Conservation (phyloP, 2,888 invertebrate genomes). For the Schrankia costaestrigalis region DNA sequence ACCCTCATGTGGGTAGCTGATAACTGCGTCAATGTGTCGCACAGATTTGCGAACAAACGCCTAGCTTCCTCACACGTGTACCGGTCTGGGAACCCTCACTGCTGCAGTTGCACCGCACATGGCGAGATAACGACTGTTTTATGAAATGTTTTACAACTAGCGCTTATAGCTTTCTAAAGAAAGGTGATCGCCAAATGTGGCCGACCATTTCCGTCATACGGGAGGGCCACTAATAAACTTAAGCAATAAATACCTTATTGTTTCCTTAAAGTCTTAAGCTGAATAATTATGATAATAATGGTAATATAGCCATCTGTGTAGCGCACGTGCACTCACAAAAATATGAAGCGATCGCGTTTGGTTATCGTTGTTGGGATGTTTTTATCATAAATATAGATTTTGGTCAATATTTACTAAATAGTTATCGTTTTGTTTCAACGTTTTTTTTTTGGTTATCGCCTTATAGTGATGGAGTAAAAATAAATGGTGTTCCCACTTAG, state of each 20-base stretch:
- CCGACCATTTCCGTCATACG: slow-evolving; percentile 47
- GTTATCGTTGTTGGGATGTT: no score
- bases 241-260: slow-evolving; percentile 40
- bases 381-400: no score
- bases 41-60: slow-evolving; percentile 65
- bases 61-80: slow-evolving; percentile 68
- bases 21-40: slow-evolving; percentile 62
- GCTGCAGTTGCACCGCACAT: slow-evolving; percentile 55
- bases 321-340: slow-evolving; percentile 10
- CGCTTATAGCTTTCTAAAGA: slow-evolving; percentile 62
- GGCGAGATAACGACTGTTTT: slow-evolving; percentile 63
- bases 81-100: slow-evolving; percentile 46
- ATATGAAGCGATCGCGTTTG: no score
- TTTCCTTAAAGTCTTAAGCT: slow-evolving; percentile 39
- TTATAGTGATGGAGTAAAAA: no score
- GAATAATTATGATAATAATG: slow-evolving; percentile 30
- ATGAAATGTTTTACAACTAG: slow-evolving; percentile 72
- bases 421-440: no score
- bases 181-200: slow-evolving; percentile 71
- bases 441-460: no score
- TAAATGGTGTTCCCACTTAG: neutral
- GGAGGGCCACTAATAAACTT: slow-evolving; percentile 28
- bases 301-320: slow-evolving; percentile 27
- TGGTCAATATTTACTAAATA: no score
- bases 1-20: slow-evolving; percentile 43